A percentile compares a stretch with the other conserved stretches of the same genome.
Conservation (phyloP, 2,888 invertebrate genomes). For the Archips xylosteana region DNA sequence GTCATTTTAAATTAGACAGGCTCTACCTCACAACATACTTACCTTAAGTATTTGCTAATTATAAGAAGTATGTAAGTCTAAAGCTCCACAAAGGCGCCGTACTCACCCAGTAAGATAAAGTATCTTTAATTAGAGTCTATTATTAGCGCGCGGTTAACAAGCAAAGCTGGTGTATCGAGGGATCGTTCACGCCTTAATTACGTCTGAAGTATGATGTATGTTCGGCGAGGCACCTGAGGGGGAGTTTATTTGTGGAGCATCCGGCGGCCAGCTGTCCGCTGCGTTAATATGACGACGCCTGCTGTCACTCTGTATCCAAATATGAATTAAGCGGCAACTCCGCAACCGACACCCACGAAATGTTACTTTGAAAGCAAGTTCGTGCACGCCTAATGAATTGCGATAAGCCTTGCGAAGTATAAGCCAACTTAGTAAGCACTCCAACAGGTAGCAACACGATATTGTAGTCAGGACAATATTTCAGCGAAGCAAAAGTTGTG, state of each 20-base stretch:
- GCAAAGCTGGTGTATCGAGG: conserved; percentile 52
- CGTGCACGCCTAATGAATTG: conserved; percentile 34
- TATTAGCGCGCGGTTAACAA: conserved; percentile 46
- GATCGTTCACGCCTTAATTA: conserved; percentile 59
- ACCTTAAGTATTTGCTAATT: background rate
- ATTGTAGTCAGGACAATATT: conserved; percentile 19
- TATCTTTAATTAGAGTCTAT: conserved; percentile 49
- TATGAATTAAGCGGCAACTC: conserved; percentile 69
- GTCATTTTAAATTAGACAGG: too few relatives aligned
- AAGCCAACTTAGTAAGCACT: conserved; percentile 27
- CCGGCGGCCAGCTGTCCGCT: conserved; percentile 79
- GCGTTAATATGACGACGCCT: conserved; percentile 77
- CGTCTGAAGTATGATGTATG: conserved; percentile 71
- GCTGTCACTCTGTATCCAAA: conserved; percentile 69
- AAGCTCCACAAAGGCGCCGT: conserved; percentile 4
- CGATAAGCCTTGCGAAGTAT: conserved; percentile 27
- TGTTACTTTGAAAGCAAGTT: conserved; percentile 37
- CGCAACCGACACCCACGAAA: conserved; percentile 49
- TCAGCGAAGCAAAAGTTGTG: conserved; percentile 25
- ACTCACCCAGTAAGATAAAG: conserved; percentile 4
- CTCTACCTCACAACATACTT: background rate
- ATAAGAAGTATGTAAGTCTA: background rate
- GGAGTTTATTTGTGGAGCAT: conserved; percentile 76
- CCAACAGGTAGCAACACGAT: conserved; percentile 32
- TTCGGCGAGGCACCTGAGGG: conserved; percentile 66